Evolutionary conservation across 2,113 vertebrate species (phyloP).

Genomic region (Acinonyx jubatus): DNA sequence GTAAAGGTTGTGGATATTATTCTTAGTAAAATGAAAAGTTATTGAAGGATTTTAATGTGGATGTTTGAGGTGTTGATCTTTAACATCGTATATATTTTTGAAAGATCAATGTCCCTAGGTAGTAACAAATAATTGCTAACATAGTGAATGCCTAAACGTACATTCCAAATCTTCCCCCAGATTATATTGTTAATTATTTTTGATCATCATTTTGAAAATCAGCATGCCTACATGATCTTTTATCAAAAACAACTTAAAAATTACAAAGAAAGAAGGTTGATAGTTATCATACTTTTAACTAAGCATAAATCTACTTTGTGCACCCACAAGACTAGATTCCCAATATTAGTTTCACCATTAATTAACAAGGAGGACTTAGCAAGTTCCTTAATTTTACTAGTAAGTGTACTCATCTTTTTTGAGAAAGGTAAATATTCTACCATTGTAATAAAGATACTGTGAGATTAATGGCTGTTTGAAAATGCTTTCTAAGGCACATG

Average conservation of each 20-base stretch:
- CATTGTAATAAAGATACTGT: not conserved
- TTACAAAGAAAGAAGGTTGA: not conserved
- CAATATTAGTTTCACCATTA: not conserved
- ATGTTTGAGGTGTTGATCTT: not conserved
- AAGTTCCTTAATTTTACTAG: not conserved
- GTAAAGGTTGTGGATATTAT: not conserved
- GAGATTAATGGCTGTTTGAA: not conserved
- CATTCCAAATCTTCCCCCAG: not conserved
- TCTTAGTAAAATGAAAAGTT: not conserved
- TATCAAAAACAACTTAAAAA: not conserved
- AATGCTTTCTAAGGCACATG: not conserved
- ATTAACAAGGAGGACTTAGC: not conserved
- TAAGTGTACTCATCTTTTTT: not conserved
- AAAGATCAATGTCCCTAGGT: not conserved
- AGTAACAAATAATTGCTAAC: not conserved
- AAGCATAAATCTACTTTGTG: not conserved
- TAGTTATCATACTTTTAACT: not conserved
- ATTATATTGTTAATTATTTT: not conserved
- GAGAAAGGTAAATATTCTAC: not conserved
- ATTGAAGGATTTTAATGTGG: not conserved
- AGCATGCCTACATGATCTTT: not conserved
- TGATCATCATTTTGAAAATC: not conserved
- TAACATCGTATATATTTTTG: not conserved
- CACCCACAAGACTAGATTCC: not conserved
- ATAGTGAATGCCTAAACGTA: not conserved